Base-by-base conservation (phyloP, 2,888 invertebrate species). In the Archips crataeganus region DNA sequence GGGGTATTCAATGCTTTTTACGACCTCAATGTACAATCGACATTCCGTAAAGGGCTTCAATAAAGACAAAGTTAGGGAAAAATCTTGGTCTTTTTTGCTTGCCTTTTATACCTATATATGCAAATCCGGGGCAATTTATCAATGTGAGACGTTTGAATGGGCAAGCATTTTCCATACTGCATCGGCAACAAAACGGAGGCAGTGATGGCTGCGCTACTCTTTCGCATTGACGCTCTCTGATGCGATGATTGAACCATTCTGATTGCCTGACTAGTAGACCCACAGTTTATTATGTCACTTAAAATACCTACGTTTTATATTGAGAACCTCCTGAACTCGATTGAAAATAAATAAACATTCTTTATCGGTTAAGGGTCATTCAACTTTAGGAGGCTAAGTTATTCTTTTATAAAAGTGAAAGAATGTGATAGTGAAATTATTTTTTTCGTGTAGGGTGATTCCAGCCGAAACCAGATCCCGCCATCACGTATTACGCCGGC, bases 61-160 rank as follows among this genome's bases (percentile, higher is more conserved):
- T 84, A 84, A 84, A 83, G 82, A 85, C 85, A 85, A 88, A 85
- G 84, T 87, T 86, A 86, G 85, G 79, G 82, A 82, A 78, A 80
- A 79, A 78, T 78, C 79, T 84, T 85, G 84, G 85, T 86, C 87
- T 85, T 82, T 85, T 88, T 87, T 85, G 80, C 79, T 76, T 75
- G 76, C 82, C 88, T 88, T 91, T 90, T 91, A 91, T 89, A 6
- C 39, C 39, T 39, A 92, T n/a, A n/a, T n/a, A n/a, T 92, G 91
- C 89, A 90, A 91, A 92, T 91, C 80, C 82, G 76, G 82, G 79
- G 82, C 88, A 93, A 92, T 93, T 93, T 93, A 93, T 92, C 92
- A 92, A 86, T 78, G 79, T 76, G 77, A 76, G 92, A 92, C 93
- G 83, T 89, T 86, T 93, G 88, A 93, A 93, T 93, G 86, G 90